A percentile compares a stretch with the other conserved stretches of the same genome.
These are phyloP conservation scores for Corythaixoides concolor DNA, from an alignment of 2,113 vertebrate genomes.

Conservation along the genomic window DNA sequence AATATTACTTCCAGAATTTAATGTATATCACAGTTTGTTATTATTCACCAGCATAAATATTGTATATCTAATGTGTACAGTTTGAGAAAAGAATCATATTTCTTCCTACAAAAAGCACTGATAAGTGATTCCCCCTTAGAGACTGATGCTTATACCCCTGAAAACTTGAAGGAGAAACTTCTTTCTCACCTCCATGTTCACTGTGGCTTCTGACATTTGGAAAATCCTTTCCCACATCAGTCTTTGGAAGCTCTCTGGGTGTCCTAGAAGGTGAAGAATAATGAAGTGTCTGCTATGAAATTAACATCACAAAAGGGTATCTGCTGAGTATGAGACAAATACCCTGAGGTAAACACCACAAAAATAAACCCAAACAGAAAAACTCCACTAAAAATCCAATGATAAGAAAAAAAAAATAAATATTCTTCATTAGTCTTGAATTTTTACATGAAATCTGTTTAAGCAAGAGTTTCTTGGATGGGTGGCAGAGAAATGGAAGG, in stretches of 20 bases:
- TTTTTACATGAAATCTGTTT: not conserved
- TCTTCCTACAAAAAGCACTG: not conserved
- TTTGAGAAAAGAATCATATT: not conserved
- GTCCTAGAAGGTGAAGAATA: not conserved
- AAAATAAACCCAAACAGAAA: not conserved
- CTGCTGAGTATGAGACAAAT: not conserved
- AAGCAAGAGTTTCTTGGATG: not conserved
- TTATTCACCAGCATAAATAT: not conserved
- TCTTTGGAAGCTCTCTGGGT: not conserved
- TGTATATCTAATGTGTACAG: not conserved
- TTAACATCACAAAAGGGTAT: not conserved
- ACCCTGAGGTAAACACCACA: not conserved
- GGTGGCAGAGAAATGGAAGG: not conserved
- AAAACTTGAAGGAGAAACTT: not conserved
- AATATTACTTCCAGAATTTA: not conserved
- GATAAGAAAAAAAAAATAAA: not conserved
- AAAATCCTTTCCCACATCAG: not conserved
- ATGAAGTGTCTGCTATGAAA: not conserved
- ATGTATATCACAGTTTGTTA: not conserved
- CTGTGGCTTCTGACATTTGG: not conserved
- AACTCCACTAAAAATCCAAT: not conserved
- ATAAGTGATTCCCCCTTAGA: not conserved
- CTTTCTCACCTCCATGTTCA: not conserved
- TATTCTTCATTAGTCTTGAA: not conserved
- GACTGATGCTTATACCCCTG: not conserved